phyloP scores from a whole-genome alignment of 2,888 invertebrate species.

The Philopedon plagiatum region DNA sequence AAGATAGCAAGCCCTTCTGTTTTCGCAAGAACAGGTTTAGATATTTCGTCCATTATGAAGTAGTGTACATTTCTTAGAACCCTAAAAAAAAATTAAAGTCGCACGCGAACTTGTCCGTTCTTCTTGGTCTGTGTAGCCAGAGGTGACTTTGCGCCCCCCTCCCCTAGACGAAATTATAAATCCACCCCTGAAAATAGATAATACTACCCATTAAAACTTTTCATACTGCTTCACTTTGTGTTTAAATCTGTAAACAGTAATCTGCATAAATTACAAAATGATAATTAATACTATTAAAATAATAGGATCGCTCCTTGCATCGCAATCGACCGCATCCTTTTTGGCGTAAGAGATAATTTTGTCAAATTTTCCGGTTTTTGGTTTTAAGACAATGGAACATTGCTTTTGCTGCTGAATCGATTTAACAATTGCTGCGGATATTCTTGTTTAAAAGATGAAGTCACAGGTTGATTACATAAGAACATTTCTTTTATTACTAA shows the following conservation, averaged over 20 bases:
- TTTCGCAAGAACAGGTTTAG: too few relatives aligned
- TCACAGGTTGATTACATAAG: slow-evolving; percentile 15
- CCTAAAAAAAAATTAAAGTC: too few relatives aligned
- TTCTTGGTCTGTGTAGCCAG: too few relatives aligned
- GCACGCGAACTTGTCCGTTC: too few relatives aligned
- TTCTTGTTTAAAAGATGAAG: slow-evolving; percentile 10
- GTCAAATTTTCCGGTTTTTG: slow-evolving; percentile 24
- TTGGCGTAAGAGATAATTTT: slow-evolving; percentile 20
- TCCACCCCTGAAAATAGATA: neutral
- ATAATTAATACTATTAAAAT: slow-evolving; percentile 3
- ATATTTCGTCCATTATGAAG: too few relatives aligned
- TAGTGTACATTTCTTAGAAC: too few relatives aligned
- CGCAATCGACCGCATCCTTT: slow-evolving; percentile 17
- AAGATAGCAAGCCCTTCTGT: too few relatives aligned
- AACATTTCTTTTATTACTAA: neutral
- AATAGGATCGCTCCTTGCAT: slow-evolving; percentile 5
- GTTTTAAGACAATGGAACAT: slow-evolving; percentile 8
- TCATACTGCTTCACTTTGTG: neutral
- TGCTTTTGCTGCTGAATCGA: slow-evolving; percentile 9
- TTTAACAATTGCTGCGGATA: slow-evolving; percentile 19
- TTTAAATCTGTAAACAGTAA: neutral
- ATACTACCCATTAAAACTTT: neutral
- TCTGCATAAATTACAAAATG: slow-evolving; percentile 13
- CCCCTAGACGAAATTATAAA: too few relatives aligned
- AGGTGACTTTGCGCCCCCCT: too few relatives aligned